A percentile compares a stretch with the other conserved stretches of the same genome.
Conservation (phyloP, 2,113 vertebrate species). For the Indicator maculatus region DNA sequence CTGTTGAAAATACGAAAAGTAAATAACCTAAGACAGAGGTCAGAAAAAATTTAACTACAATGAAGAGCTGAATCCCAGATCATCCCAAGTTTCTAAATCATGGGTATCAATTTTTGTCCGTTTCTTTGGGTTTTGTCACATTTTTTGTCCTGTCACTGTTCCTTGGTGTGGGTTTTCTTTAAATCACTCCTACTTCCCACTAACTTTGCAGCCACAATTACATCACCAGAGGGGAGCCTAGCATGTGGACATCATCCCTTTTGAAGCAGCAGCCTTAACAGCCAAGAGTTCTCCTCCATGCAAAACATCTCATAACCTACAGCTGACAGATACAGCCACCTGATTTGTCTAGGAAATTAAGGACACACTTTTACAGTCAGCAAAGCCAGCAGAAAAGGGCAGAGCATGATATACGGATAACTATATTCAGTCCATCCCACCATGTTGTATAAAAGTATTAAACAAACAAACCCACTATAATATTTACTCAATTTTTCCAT, state of each 20-base stretch:
- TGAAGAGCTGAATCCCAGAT: neutral
- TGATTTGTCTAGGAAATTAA: neutral
- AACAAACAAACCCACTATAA: neutral
- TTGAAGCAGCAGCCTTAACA: neutral
- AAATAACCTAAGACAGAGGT: neutral
- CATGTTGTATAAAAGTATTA: neutral
- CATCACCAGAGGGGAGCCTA: neutral
- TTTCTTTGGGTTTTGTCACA: neutral
- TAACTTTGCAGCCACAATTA: neutral
- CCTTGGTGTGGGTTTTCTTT: neutral
- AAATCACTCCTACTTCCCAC: neutral
- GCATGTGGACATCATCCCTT: neutral
- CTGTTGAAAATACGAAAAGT: neutral
- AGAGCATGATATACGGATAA: neutral
- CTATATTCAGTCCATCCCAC: accelerated
- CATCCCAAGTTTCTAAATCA: neutral
- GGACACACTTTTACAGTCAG: neutral
- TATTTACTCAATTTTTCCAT: neutral
- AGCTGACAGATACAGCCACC: neutral
- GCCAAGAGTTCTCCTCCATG: neutral
- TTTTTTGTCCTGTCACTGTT: neutral
- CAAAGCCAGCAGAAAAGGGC: neutral
- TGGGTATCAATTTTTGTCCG: neutral
- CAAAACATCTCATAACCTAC: neutral
- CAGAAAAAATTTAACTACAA: neutral